Evolutionary conservation across 2,797 vertebrate species (phyloP), one percentile per base, ranked within the genome.

Genomic region (Enteromius treurensis): DNA sequence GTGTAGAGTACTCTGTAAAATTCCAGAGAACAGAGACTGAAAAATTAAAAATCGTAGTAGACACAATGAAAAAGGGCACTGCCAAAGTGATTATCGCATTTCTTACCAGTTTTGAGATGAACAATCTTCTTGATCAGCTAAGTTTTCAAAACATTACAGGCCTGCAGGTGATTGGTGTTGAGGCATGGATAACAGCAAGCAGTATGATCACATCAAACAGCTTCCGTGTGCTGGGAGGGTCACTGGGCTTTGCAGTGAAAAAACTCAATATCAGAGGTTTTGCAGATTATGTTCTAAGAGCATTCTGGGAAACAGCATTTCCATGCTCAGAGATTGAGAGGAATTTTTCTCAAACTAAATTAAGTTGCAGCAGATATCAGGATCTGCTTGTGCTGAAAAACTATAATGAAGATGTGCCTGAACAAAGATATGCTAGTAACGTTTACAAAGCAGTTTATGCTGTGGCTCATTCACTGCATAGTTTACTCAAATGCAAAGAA

Each of bases 361-460:
- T 64, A 4, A 4, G 2, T 17, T 94, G 93, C 49, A 87, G 88
- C 37, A 86, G 79, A 51, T 92, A 89, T 58, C 55, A 90, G 3
- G 89, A 92, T 84, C 51, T 94, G 1, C 58, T 87, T 23, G 82
- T 80, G 4, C 14, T 92, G 3, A 92, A 86, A 88, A 80, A 89
- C 71, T 86, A 91, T 62, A 77, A 89, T 68, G 88, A 92, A 21
- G 93, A 95, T 80, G 91, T 94, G 58, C 23, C 84, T 53, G 92
- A 94, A 83, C 81, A 53, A 64, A 92, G 93, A 89, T 92, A 3
- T 4, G 2, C 3, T 84, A 69, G 47, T 93, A 26, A 94, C 77
- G 93, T 95, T 3, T 95, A 95, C 82, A 94, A 91, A 88, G 94
- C 93, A 13, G 80, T 94, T 10, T 94, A 94, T 80, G 92, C 93